Evolutionary conservation across 2,888 invertebrate species (phyloP).

Genomic region (Cepaea hortensis): DNA sequence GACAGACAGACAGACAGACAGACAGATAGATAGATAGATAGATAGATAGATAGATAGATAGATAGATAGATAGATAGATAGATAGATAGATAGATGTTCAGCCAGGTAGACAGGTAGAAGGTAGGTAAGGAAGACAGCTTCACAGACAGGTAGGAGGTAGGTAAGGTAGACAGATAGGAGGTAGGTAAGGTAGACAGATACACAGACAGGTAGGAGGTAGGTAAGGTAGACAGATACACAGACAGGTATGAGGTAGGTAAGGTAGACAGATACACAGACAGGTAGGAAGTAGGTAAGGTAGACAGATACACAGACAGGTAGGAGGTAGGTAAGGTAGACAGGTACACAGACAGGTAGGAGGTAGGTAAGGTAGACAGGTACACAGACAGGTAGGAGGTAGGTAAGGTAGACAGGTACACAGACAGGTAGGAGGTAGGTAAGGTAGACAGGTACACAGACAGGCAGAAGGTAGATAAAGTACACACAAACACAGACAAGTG

Average conservation of each 20-base stretch:
- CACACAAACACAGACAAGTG: neutral
- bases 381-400: neutral
- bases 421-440: neutral
- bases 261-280: neutral
- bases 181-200: neutral
- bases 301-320: neutral
- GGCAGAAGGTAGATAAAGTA: neutral
- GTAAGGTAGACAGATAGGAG: neutral
- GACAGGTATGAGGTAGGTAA: neutral
- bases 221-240: neutral
- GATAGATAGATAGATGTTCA: neutral
- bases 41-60: neutral
- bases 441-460: neutral
- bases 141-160: neutral
- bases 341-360: neutral
- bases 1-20: conserved; percentile 7
- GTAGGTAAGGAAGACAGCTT: no score
- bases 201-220: neutral
- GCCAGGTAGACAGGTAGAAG: neutral
- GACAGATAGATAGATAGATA: neutral
- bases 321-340: neutral
- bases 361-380: neutral
- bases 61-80: neutral
- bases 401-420: neutral
- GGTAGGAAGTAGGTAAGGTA: neutral